Evolutionary conservation across 2,113 vertebrate species (phyloP).

Genomic region (Hypanus sabinus): DNA sequence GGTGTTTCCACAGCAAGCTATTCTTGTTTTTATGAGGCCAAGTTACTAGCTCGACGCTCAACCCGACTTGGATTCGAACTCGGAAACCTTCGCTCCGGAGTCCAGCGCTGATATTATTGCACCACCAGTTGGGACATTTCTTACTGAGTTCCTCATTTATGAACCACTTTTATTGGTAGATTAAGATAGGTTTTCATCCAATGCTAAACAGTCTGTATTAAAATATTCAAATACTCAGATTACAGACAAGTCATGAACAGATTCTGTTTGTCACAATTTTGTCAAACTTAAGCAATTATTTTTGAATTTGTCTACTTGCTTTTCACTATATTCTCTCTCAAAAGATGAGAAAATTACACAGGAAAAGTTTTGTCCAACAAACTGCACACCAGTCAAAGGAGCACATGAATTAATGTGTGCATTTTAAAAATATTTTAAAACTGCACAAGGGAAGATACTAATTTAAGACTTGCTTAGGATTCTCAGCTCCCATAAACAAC

Average conservation of each 20-base stretch:
- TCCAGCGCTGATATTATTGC: no score
- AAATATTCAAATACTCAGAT: background rate
- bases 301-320: background rate
- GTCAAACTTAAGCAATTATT: background rate
- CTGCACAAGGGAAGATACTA: background rate
- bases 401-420: background rate
- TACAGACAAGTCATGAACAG: background rate
- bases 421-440: background rate
- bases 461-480: background rate
- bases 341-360: background rate
- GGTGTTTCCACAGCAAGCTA: no score
- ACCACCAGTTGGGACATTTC: no score
- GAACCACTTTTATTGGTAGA: background rate
- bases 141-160: background rate
- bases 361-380: background rate
- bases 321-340: background rate
- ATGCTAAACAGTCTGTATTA: background rate
- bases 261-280: background rate
- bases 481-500: background rate
- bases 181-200: background rate
- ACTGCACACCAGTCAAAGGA: background rate
- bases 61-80: no score
- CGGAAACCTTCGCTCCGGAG: no score
- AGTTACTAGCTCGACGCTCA: no score
- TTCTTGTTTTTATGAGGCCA: no score